Percentiles rank a stretch among this genome's conserved stretches.
Conservation (phyloP, 2,888 invertebrate genomes). For the Junonia oenone region DNA sequence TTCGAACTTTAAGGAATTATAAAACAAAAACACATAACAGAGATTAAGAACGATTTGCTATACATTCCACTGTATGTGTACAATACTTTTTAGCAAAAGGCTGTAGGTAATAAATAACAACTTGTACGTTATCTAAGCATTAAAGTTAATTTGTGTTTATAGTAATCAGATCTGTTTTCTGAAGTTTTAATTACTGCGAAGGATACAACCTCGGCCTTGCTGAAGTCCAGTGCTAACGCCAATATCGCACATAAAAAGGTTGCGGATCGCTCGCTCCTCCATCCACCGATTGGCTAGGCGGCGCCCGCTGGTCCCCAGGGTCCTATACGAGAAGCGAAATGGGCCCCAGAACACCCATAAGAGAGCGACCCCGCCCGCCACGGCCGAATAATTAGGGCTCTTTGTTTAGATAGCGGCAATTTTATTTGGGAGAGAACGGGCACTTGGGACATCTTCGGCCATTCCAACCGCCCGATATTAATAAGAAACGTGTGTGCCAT, state of each 20-base stretch:
- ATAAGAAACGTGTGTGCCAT: constrained; percentile 74
- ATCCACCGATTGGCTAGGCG: constrained; percentile 82
- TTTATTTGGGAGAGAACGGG: constrained; percentile 80
- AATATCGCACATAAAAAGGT: constrained; percentile 78
- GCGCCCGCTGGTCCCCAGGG: constrained; percentile 80
- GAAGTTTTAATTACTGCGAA: constrained; percentile 66
- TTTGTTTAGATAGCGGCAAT: constrained; percentile 82
- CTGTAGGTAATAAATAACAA: constrained; percentile 17
- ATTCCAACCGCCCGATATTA: constrained; percentile 74
- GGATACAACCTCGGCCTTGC: constrained; percentile 28
- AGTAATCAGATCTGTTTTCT: constrained; percentile 72
- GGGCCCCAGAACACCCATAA: constrained; percentile 85
- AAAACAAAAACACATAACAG: constrained; percentile 1
- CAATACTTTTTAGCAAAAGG: constrained; percentile 1
- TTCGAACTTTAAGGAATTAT: background rate
- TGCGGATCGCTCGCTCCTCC: constrained; percentile 77
- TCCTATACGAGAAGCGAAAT: constrained; percentile 83
- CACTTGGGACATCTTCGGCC: constrained; percentile 77
- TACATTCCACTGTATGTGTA: background rate
- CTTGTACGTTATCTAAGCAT: constrained; percentile 7
- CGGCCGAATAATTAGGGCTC: constrained; percentile 83
- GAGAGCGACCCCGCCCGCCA: constrained; percentile 83
- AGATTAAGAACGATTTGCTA: background rate
- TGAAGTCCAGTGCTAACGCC: constrained; percentile 62
- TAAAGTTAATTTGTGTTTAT: constrained; percentile 60